phyloP scores from a whole-genome alignment of 2,797 vertebrate species.

The Acestrorhynchus altus region DNA sequence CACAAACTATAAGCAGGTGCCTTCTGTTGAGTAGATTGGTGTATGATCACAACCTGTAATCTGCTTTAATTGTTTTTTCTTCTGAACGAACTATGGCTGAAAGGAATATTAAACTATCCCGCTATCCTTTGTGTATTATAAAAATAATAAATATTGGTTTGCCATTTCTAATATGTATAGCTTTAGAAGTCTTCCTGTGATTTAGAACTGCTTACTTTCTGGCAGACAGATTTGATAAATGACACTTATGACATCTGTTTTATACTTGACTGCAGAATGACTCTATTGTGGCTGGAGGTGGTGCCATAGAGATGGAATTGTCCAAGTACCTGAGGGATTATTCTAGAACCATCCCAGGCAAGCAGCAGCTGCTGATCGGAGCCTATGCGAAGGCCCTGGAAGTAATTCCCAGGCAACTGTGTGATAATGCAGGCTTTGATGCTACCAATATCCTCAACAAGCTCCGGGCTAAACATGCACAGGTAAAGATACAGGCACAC shows the following conservation, averaged over 20 bases:
- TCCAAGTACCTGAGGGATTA: conserved; percentile 94
- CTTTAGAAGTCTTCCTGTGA: not conserved
- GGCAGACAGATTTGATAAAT: not conserved
- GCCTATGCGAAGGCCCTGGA: conserved; percentile 97
- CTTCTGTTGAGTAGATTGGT: too few relatives aligned
- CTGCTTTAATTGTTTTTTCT: too few relatives aligned
- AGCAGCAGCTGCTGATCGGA: conserved; percentile 96
- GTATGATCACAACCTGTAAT: too few relatives aligned
- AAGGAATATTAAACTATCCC: too few relatives aligned
- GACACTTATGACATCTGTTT: not conserved
- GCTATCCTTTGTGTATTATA: too few relatives aligned
- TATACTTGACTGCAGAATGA: conserved; percentile 84
- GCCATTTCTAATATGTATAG: too few relatives aligned
- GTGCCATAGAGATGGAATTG: conserved; percentile 98
- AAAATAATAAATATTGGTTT: too few relatives aligned
- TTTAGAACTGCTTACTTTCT: not conserved
- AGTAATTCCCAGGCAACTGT: conserved; percentile 95
- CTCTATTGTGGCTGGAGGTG: conserved; percentile 92
- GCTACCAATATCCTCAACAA: conserved; percentile 99
- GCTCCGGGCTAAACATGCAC: conserved; percentile 92
- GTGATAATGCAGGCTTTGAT: conserved; percentile 97
- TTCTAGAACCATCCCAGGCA: conserved; percentile 96
- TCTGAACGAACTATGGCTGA: too few relatives aligned
- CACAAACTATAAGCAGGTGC: too few relatives aligned
- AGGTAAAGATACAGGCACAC: conserved; percentile 74